These are phyloP conservation scores for Cephus spinipes DNA, from an alignment of 2,888 invertebrate genomes.

Conservation along the genomic window DNA sequence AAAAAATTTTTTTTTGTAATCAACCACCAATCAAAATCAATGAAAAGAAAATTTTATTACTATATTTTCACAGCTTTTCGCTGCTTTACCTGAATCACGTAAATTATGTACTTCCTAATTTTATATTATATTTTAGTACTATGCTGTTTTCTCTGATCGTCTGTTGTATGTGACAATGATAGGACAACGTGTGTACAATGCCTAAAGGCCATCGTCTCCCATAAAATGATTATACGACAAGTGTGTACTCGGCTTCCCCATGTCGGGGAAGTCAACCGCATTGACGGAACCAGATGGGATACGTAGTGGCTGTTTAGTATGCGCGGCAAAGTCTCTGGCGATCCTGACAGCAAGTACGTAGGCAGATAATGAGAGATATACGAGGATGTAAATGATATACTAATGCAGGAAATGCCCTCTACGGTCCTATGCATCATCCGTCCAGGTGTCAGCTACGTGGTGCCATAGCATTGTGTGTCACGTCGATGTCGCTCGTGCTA, in stretches of 20 bases:
- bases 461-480: conserved; percentile 7
- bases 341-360: conserved; percentile 35
- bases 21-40: background rate
- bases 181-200: background rate
- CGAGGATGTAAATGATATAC: conserved; percentile 58
- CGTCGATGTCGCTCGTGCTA: conserved; percentile 2
- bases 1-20: background rate
- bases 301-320: conserved; percentile 12
- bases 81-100: too few relatives aligned
- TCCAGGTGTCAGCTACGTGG: conserved; percentile 50
- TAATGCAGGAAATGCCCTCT: conserved; percentile 58
- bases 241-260: background rate
- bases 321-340: conserved; percentile 17
- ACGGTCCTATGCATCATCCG: conserved; percentile 59
- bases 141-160: background rate
- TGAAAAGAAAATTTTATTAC: too few relatives aligned
- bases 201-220: background rate
- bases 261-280: background rate
- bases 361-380: conserved; percentile 55
- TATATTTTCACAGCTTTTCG: too few relatives aligned
- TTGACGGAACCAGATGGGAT: conserved; percentile 10
- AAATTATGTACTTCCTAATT: too few relatives aligned
- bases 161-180: background rate
- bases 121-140: too few relatives aligned
- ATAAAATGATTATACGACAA: background rate